Percentiles rank a stretch among this genome's conserved stretches.
Evolutionary conservation across 64 coral and sea anemone genomes (phyloP).

Genomic region (Montipora capricornis): DNA sequence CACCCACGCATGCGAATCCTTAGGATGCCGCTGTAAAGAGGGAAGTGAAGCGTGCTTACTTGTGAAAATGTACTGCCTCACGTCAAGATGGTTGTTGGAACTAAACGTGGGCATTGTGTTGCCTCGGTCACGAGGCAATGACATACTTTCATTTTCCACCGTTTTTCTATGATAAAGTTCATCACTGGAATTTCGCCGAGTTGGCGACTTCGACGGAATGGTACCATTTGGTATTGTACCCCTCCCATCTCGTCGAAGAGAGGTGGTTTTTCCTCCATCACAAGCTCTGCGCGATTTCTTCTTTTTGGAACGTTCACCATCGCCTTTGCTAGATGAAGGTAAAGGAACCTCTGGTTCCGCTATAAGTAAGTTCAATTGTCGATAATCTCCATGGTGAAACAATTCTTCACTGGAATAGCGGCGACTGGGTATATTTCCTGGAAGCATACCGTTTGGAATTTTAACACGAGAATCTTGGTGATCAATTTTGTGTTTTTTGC

Average conservation of each 20-base stretch:
- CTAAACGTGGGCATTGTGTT: neutral
- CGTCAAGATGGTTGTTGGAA: neutral
- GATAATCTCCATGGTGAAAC: neutral
- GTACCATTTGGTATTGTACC: neutral
- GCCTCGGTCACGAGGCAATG: neutral
- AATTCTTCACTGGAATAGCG: constrained; percentile 36
- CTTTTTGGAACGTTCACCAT: neutral
- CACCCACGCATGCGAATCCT: neutral
- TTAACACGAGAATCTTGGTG: neutral
- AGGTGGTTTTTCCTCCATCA: neutral
- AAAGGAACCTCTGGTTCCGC: neutral
- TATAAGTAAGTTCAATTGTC: neutral
- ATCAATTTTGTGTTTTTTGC: neutral
- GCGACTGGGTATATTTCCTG: neutral
- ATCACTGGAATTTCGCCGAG: neutral
- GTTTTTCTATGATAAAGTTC: neutral
- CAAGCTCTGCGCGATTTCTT: neutral
- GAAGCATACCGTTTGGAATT: neutral
- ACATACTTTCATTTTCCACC: neutral
- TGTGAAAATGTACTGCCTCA: neutral
- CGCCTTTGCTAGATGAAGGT: neutral
- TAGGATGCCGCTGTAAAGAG: neutral
- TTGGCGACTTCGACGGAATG: neutral
- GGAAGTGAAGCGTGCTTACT: constrained; percentile 28
- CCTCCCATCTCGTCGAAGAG: neutral